A percentile compares a stretch with the other conserved stretches of the same genome.
Evolutionary conservation across 1,140 invertebrate genomes (phyloP).

Genomic region (Zaprionus davidi): DNA sequence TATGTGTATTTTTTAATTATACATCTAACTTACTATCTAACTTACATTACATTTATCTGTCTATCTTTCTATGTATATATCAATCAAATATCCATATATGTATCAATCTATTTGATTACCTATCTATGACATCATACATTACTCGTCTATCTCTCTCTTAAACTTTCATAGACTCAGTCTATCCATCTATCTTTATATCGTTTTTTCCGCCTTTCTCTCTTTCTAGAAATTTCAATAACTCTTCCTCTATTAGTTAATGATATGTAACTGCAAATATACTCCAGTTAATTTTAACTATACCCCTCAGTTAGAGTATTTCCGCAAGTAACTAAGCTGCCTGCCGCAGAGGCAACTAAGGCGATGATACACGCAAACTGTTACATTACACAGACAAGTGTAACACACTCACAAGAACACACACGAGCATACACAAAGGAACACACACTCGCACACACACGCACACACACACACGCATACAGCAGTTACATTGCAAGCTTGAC

Average conservation of each 20-base stretch:
- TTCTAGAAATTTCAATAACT: no score
- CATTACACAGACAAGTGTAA: constrained; percentile 23
- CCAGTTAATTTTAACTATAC: neutral
- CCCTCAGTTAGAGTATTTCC: constrained; percentile 26
- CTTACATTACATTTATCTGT: no score
- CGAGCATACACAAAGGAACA: constrained; percentile 1
- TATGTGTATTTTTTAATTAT: no score
- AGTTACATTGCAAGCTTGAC: constrained; percentile 34
- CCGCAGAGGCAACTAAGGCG: constrained; percentile 49
- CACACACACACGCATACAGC: constrained; percentile 5
- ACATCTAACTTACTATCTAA: no score
- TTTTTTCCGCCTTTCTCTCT: no score
- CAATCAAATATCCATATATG: no score
- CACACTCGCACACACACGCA: constrained; percentile 26
- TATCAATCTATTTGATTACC: no score
- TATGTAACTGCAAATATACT: neutral
- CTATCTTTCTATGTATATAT: no score
- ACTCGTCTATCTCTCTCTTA: neutral
- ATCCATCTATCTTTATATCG: no score
- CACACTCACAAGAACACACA: constrained; percentile 14
- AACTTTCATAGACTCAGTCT: no score
- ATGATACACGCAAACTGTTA: constrained; percentile 48
- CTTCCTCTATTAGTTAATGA: neutral
- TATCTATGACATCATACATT: no score
- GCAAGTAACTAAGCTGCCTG: constrained; percentile 45